A percentile compares a stretch with the other conserved stretches of the same genome.
These are phyloP conservation scores for Phalacrocorax aristotelis DNA, from an alignment of 2,113 vertebrate genomes.

Conservation along the genomic window DNA sequence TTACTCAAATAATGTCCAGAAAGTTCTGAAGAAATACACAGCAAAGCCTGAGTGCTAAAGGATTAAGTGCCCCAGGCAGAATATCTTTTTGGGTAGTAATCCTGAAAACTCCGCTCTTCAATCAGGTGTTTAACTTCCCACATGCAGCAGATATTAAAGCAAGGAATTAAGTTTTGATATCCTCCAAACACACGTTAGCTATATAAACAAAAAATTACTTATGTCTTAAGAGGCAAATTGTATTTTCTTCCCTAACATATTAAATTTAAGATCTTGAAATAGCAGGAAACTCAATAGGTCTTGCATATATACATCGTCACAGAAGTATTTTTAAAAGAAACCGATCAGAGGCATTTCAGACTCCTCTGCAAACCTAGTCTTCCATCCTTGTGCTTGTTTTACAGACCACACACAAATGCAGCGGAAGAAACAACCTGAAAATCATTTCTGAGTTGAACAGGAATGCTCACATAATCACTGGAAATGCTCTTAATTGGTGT, in stretches of 20 bases:
- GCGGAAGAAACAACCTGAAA: neutral
- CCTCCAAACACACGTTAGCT: neutral
- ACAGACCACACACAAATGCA: slow-evolving; percentile 17
- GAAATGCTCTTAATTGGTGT: slow-evolving; percentile 57
- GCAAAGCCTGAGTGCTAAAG: neutral
- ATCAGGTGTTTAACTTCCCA: neutral
- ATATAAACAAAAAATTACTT: neutral
- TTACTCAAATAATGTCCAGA: neutral
- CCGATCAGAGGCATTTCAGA: neutral
- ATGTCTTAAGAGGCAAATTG: neutral
- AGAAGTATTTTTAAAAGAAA: neutral
- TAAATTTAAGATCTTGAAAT: neutral
- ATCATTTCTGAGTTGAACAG: slow-evolving; percentile 6
- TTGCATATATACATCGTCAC: neutral
- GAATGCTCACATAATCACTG: slow-evolving; percentile 22
- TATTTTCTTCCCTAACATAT: neutral
- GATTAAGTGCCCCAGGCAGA: neutral
- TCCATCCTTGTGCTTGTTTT: neutral
- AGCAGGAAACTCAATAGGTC: neutral
- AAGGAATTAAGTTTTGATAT: neutral
- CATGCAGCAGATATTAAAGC: neutral
- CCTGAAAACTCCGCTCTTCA: neutral
- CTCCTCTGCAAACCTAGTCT: neutral
- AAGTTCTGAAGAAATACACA: neutral
- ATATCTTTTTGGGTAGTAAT: neutral